Conservation (phyloP, 2,113 vertebrate species). For the Gopherus flavomarginatus region DNA sequence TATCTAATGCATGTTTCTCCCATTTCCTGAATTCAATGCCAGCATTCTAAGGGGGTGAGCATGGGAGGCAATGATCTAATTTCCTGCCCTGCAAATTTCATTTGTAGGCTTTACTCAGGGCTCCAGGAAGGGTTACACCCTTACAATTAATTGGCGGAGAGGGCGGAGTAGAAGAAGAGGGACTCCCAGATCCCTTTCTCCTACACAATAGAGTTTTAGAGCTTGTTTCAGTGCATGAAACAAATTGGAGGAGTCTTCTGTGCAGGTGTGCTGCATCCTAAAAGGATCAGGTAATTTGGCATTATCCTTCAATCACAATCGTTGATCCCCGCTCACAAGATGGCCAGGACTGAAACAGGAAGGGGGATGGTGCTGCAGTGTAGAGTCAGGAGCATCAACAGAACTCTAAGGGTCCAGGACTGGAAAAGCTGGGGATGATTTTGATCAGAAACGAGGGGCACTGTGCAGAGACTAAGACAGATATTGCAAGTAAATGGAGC, state of each 20-base stretch:
- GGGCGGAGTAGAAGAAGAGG: not conserved
- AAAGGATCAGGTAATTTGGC: not conserved
- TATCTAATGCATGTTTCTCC: not conserved
- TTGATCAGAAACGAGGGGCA: not conserved
- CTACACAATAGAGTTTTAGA: not conserved
- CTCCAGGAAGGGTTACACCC: not conserved
- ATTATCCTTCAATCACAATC: not conserved
- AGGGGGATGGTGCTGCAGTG: not conserved
- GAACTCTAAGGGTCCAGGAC: fast-evolving
- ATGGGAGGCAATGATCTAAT: not conserved
- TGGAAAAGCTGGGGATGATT: not conserved
- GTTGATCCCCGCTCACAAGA: not conserved
- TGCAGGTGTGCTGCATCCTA: not conserved
- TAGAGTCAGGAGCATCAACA: not conserved
- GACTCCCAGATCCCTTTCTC: not conserved
- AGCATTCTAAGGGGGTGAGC: not conserved
- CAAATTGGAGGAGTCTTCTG: not conserved
- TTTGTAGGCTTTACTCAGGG: not conserved
- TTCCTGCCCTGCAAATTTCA: not conserved
- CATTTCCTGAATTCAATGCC: not conserved
- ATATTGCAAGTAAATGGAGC: not conserved
- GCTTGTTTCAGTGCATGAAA: not conserved
- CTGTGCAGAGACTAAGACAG: not conserved
- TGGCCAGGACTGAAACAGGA: not conserved
- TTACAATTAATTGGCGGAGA: not conserved